Conservation (phyloP, 1,140 invertebrate species). For the Galendromus occidentalis region DNA sequence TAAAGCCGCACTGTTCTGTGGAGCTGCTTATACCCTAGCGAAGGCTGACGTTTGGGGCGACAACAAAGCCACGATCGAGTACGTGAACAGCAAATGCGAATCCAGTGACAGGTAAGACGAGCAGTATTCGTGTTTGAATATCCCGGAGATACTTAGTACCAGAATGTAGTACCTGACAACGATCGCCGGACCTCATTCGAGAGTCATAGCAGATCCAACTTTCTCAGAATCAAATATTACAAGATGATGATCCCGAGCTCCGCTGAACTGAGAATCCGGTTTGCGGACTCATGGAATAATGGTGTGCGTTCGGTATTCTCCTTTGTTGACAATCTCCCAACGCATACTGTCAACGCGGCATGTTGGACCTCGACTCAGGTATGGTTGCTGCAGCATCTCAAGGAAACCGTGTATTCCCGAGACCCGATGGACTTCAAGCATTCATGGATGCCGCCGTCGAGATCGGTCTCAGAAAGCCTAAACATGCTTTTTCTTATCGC, state of each 20-base stretch:
- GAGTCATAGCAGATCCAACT: too few relatives aligned
- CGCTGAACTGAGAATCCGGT: not conserved
- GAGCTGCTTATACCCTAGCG: not conserved
- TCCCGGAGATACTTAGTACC: too few relatives aligned
- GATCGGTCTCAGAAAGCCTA: too few relatives aligned
- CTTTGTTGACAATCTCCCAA: not conserved
- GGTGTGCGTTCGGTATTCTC: not conserved
- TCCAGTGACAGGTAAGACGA: not conserved
- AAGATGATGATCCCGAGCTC: not conserved
- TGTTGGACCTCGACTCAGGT: not conserved
- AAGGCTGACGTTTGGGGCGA: conserved; percentile 3
- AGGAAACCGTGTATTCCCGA: too few relatives aligned
- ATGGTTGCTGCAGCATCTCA: not conserved
- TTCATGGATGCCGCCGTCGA: too few relatives aligned
- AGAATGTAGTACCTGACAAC: too few relatives aligned
- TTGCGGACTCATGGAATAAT: not conserved
- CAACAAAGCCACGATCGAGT: not conserved
- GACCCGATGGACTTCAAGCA: too few relatives aligned
- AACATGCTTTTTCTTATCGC: too few relatives aligned
- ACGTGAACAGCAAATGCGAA: not conserved
- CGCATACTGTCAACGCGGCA: not conserved
- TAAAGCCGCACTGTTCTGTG: not conserved
- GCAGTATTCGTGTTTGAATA: too few relatives aligned
- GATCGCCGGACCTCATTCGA: too few relatives aligned
- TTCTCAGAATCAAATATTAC: not conserved